Evolutionary conservation across 2,113 vertebrate genomes (phyloP), one percentile per base, ranked within the genome.

Genomic region (Cavia aperea): DNA sequence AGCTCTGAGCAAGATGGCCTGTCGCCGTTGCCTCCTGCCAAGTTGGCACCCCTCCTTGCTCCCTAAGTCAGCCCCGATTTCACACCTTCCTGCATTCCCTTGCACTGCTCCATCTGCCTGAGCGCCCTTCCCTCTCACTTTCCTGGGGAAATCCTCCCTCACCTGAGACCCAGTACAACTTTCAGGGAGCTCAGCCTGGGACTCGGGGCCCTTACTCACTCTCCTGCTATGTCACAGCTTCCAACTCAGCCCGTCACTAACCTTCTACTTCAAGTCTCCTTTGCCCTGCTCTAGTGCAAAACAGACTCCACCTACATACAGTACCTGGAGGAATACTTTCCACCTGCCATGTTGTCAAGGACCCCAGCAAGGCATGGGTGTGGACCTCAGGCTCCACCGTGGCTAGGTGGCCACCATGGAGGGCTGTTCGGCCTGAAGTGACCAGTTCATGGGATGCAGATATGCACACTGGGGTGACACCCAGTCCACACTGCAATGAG

Each of bases 171-270:
- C 62, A 4, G 16, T 31, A 29, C 33, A 2, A 65, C 68, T 60
- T 70, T 51, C 51, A 14, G 70, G 84, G 83, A 29, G 18, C 62
- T 12, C 12, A 16, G 7, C 11, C 91, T 58, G 56, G 49, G 43
- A n/a, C 7, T 3, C 1, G 2, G 1, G 43, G 14, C 5, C 66
- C 75, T 58, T 3, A 0, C 4, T 39, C 2, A 4, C 14, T 29
- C 31, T 58, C 72, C 31, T n/a, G 46, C 58, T 5, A 0, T 7
- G 13, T 33, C n/a, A 78, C 2, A 7, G 36, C 46, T 31, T 8
- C 66, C 31, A 2, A 2, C 81, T 70, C 43, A 46, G 81, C 60
- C 51, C 46, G 29, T 23, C 39, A 51, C 26, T 18, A 78, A 29
- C 49, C 14, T 26, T 68, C 51, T 46, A 33, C 4, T 1, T 23